These are phyloP conservation scores for Chelmon rostratus DNA, from an alignment of 2,797 vertebrate genomes.

Conservation along the genomic window DNA sequence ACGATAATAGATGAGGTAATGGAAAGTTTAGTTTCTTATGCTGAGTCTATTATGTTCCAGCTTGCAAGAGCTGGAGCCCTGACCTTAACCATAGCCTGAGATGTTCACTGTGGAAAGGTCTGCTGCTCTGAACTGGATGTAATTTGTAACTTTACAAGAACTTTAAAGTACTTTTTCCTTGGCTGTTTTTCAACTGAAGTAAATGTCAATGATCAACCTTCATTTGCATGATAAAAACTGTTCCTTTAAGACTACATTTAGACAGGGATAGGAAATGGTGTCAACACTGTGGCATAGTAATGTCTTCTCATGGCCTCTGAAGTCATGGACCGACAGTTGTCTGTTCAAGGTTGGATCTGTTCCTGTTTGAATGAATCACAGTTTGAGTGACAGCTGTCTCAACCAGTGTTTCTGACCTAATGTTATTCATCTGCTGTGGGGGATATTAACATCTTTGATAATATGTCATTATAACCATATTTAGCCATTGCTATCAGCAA, in stretches of 20 bases:
- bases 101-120: constrained; percentile 56
- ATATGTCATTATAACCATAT: constrained; percentile 90
- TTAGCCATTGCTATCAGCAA: constrained; percentile 87
- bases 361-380: constrained; percentile 67
- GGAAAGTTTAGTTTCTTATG: background rate
- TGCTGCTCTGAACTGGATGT: constrained; percentile 51
- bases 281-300: constrained; percentile 15
- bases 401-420: constrained; percentile 66
- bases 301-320: constrained; percentile 8
- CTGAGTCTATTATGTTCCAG: background rate
- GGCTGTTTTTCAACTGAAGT: constrained; percentile 45
- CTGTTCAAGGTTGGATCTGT: constrained; percentile 42
- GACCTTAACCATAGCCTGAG: constrained; percentile 1
- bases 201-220: constrained; percentile 62
- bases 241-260: constrained; percentile 36
- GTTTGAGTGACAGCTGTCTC: constrained; percentile 71
- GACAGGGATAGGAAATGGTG: constrained; percentile 33
- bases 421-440: constrained; percentile 86
- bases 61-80: constrained; percentile 8
- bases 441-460: constrained; percentile 85
- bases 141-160: constrained; percentile 52
- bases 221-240: constrained; percentile 58
- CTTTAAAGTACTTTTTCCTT: constrained; percentile 44
- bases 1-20: background rate
- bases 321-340: constrained; percentile 10